phyloP scores from a whole-genome alignment of 2,113 vertebrate genomes.

The Silurus asotus region DNA sequence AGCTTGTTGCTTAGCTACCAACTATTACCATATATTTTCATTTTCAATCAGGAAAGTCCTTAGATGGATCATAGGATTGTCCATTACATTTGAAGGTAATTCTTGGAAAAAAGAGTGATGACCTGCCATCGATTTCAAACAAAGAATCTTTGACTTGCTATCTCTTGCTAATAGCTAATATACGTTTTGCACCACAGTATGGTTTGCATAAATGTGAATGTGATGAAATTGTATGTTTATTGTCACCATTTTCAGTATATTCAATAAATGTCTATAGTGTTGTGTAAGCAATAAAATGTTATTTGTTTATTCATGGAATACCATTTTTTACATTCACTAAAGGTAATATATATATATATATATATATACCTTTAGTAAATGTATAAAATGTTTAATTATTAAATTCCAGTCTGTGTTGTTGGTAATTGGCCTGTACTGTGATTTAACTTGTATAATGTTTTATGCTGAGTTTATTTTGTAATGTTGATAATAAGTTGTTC shows the following conservation, averaged over 20 bases:
- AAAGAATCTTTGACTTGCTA: neutral
- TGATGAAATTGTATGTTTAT: neutral
- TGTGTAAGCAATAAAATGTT: neutral
- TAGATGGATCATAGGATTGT: conserved; percentile 2
- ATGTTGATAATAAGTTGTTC: neutral
- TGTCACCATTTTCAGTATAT: neutral
- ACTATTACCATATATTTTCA: conserved; percentile 39
- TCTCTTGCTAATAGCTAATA: neutral
- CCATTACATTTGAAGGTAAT: neutral
- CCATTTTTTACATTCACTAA: neutral
- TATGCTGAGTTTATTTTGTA: neutral
- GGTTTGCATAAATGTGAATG: neutral
- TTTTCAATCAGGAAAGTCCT: conserved; percentile 5
- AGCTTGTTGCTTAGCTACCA: conserved; percentile 52
- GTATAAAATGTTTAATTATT: neutral
- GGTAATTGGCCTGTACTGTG: neutral
- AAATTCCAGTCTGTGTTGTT: neutral
- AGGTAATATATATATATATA: neutral
- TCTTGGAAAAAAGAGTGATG: neutral
- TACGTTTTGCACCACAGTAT: neutral
- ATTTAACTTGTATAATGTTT: neutral
- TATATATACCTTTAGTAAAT: neutral
- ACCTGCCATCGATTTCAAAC: neutral
- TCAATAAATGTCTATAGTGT: neutral
- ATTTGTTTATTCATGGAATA: neutral